Evolutionary conservation across 2,797 vertebrate genomes (phyloP).

Genomic region (Thamnophis elegans): DNA sequence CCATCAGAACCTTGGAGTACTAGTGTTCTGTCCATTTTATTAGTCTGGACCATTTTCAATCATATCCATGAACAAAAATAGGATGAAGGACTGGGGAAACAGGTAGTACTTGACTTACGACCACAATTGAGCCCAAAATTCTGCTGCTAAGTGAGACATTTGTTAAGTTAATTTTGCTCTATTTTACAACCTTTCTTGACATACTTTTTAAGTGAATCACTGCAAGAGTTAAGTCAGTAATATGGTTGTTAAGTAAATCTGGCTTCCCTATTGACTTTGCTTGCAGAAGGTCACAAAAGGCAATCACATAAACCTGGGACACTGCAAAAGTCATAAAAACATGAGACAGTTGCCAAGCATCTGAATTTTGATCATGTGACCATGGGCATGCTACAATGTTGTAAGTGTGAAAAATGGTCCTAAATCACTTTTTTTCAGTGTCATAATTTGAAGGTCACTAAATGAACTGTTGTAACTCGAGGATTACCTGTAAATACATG

Average conservation of each 20-base stretch:
- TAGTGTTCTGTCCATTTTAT: neutral
- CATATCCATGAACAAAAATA: neutral
- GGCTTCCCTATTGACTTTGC: neutral
- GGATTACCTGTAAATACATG: neutral
- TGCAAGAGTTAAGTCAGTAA: neutral
- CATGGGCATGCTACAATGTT: neutral
- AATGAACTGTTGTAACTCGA: neutral
- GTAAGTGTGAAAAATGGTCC: neutral
- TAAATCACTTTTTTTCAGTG: neutral
- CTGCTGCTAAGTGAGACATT: neutral
- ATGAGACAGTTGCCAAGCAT: neutral
- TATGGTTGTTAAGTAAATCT: neutral
- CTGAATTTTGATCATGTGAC: neutral
- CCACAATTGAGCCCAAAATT: neutral
- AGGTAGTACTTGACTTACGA: neutral
- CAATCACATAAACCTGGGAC: neutral
- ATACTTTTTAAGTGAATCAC: neutral
- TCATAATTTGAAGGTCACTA: neutral
- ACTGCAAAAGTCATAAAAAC: neutral
- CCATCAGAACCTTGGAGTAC: neutral
- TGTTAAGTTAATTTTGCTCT: neutral
- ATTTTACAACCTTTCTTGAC: neutral
- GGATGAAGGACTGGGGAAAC: neutral
- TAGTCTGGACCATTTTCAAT: neutral
- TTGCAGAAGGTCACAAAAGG: neutral